Conservation (phyloP, 2,797 vertebrate genomes). For the Halcyon badia region DNA sequence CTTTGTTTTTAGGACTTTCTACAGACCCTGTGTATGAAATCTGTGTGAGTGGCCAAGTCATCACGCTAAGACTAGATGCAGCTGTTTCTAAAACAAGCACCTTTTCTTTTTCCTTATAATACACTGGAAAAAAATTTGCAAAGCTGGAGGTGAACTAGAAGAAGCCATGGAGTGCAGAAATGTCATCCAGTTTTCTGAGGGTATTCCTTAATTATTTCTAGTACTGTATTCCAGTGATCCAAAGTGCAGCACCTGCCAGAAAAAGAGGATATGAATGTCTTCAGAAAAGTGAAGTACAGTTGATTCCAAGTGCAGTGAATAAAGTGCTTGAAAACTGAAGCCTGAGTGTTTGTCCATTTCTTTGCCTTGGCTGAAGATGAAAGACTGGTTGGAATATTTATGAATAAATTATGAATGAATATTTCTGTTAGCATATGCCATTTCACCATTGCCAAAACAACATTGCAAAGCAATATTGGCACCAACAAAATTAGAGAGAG, state of each 20-base stretch:
- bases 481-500: neutral
- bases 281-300: neutral
- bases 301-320: neutral
- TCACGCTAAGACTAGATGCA: neutral
- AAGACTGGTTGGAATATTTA: neutral
- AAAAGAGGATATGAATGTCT: neutral
- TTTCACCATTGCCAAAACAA: neutral
- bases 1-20: neutral
- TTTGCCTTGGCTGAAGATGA: neutral
- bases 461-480: neutral
- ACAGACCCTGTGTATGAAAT: neutral
- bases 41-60: neutral
- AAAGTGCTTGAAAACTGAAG: neutral
- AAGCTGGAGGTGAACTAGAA: neutral
- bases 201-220: neutral
- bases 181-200: neutral
- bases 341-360: neutral
- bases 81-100: neutral
- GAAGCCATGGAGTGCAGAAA: neutral
- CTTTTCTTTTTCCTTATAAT: neutral
- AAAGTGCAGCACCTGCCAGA: neutral
- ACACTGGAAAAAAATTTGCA: neutral
- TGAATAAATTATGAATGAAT: neutral
- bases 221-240: neutral
- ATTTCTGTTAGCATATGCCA: neutral